Percentiles rank a stretch among this genome's conserved stretches.
Conservation (phyloP, 2,797 vertebrate genomes). For the Carcharodon carcharias region DNA sequence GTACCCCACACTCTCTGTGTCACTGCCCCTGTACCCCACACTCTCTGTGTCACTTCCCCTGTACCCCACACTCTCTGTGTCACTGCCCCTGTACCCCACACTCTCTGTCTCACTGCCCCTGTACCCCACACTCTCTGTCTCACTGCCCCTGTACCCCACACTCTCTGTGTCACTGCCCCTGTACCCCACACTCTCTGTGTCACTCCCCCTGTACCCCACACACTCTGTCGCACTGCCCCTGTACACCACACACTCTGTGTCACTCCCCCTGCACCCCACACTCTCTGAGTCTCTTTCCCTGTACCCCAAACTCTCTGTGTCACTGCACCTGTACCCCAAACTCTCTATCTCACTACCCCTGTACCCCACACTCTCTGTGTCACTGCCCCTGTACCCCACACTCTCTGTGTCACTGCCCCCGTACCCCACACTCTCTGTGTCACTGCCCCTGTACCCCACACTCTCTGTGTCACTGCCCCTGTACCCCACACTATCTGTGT, state of each 20-base stretch:
- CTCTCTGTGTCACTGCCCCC: background rate
- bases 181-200: no score
- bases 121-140: background rate
- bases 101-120: background rate
- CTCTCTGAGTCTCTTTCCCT: background rate
- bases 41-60: no score
- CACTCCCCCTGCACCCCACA: background rate
- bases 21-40: background rate
- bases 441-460: no score
- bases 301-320: no score
- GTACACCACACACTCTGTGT: background rate
- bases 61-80: no score
- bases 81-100: background rate
- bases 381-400: background rate
- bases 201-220: no score
- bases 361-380: no score
- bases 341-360: background rate
- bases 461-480: background rate
- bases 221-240: no score
- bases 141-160: background rate
- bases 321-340: background rate
- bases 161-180: background rate
- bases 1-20: background rate
- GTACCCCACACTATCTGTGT: background rate
- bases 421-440: background rate